Percentiles rank a stretch among this genome's conserved stretches.
These are phyloP conservation scores for Callaeas wilsoni DNA, from an alignment of 2,113 vertebrate species.

Conservation along the genomic window DNA sequence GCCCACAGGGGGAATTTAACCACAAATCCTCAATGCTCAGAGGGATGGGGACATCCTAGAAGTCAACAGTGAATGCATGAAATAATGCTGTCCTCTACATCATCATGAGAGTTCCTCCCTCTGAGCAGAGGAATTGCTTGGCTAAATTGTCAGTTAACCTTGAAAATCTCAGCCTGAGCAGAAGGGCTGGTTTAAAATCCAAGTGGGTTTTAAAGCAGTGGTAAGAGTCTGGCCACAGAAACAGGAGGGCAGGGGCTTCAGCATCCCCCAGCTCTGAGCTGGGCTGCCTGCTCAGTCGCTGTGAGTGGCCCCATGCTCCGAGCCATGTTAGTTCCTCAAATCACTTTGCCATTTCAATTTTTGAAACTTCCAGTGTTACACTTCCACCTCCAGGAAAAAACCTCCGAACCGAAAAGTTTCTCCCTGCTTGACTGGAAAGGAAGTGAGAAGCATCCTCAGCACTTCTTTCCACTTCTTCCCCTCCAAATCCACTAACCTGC, in stretches of 20 bases:
- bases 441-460: rapidly evolving
- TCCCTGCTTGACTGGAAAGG: background rate
- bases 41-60: background rate
- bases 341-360: background rate
- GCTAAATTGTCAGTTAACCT: background rate
- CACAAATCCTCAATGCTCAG: background rate
- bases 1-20: background rate
- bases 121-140: background rate
- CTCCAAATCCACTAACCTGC: background rate
- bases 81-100: background rate
- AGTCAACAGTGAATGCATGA: background rate
- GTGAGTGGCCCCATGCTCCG: rapidly evolving
- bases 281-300: rapidly evolving
- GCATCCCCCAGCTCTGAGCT: background rate
- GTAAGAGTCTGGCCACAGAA: background rate
- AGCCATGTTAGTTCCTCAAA: background rate
- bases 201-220: background rate
- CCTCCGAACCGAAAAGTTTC: background rate
- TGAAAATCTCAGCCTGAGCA: background rate
- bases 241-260: rapidly evolving
- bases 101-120: rapidly evolving
- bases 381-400: background rate
- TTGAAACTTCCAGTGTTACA: background rate
- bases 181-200: background rate
- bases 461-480: background rate